A percentile compares a stretch with the other conserved stretches of the same genome.
Conservation (phyloP, 2,113 vertebrate species). For the Lonchura striata region DNA sequence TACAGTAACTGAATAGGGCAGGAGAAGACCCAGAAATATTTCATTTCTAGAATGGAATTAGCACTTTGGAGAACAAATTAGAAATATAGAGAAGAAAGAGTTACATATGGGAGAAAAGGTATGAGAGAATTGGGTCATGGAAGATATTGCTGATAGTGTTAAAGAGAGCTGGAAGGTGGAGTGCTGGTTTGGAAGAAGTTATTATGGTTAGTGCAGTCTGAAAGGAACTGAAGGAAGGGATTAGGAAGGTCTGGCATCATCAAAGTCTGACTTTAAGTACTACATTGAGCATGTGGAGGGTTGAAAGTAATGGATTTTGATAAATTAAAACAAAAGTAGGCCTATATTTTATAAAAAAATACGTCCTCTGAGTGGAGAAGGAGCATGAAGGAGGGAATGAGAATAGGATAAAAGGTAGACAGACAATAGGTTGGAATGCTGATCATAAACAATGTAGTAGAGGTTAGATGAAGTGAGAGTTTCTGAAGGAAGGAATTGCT, state of each 20-base stretch:
- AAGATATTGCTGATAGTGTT: not conserved
- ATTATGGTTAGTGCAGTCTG: not conserved
- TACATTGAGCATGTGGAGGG: not conserved
- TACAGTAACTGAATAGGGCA: not conserved
- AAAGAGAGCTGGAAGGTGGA: not conserved
- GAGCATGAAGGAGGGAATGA: not conserved
- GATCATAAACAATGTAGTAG: not conserved
- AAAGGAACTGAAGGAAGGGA: not conserved
- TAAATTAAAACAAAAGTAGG: not conserved
- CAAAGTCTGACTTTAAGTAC: not conserved
- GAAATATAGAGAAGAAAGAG: not conserved
- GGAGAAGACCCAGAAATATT: not conserved
- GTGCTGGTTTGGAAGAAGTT: not conserved
- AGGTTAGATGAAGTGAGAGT: not conserved
- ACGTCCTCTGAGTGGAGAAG: not conserved
- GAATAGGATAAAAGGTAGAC: not conserved
- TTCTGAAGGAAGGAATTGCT: not conserved
- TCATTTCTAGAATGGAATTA: not conserved
- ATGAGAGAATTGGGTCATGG: not conserved
- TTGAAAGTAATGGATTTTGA: not conserved
- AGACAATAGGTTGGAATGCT: not conserved
- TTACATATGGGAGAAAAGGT: not conserved
- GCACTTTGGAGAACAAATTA: not conserved
- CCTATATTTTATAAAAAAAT: not conserved
- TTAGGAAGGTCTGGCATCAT: not conserved